Base-by-base conservation (phyloP, 2,113 vertebrate species). In the Chionomys nivalis region DNA sequence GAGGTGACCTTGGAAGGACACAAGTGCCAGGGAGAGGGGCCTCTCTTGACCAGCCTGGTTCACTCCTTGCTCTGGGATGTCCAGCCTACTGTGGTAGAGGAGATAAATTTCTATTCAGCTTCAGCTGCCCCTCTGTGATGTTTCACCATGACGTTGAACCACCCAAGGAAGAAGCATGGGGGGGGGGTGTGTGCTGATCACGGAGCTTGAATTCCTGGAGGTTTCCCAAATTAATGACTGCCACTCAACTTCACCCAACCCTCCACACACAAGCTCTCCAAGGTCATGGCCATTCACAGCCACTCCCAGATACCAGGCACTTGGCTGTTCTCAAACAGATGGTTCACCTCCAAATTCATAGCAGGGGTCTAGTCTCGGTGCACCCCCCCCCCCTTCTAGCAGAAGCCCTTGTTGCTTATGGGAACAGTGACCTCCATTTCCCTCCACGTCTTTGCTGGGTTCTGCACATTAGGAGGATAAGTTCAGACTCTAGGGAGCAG, bases 141-240 rank as follows among this genome's bases (percentile, higher is more conserved):
- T 55, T 47, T 21, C 33, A 19, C 36, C 14, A 16, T 5, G 44
- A 52, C 28, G 0, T 17, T 8, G 33, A 19, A 23, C 23, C 4
- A 12, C 1, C 1, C 7, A 5, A 11, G 36, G 52, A 13, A 17
- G 36, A 5, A 8, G 42, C 3, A 10, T 8, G 42, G 33, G 4
- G 2, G 55, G 5, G 0, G 16, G 16, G 16, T n/a, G 16, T 36
- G 61, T 5, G 5, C 14, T 4, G 7, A 28, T 21, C 10, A 24
- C 0, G 24, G 26, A 5, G 0, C 1, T 23, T 9, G 3, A 13
- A 0, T 44, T 10, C 8, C n/a, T 0, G 4, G 31, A 63, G 26
- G 47, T 26, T 79, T n/a, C 2, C 0, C 6, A 3, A 5, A 7
- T 39, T 28, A 5, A 42, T 55, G 42, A 0, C 3, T 10, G 23